These are phyloP conservation scores for Tauraco hartlaubi DNA, from an alignment of 2,797 vertebrate genomes.

Conservation along the genomic window DNA sequence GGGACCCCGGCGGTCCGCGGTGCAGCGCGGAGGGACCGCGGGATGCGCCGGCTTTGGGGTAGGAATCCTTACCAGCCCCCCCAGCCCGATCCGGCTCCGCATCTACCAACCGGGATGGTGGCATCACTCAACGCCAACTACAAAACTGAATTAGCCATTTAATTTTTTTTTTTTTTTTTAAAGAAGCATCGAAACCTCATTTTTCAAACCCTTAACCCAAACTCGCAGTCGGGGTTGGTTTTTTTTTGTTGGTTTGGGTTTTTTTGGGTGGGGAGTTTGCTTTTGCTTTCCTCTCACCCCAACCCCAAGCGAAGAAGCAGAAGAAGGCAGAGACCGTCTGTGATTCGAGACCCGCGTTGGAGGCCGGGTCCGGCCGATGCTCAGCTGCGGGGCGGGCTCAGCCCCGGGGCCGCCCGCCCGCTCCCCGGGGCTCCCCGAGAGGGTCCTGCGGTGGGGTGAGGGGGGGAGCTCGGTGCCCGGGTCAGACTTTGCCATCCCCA, in stretches of 20 bases:
- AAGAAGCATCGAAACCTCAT: neutral
- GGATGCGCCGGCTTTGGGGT: neutral
- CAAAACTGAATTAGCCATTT: neutral
- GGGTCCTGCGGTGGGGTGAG: neutral
- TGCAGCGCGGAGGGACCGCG: neutral
- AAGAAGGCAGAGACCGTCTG: conserved; percentile 1
- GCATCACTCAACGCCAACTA: neutral
- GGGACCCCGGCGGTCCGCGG: neutral
- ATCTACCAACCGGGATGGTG: neutral
- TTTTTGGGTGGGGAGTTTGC: neutral
- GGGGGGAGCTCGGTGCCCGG: neutral
- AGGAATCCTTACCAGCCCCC: neutral
- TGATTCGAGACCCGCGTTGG: neutral
- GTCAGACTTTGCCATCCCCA: neutral
- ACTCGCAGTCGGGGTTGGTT: neutral
- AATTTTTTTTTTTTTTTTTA: neutral
- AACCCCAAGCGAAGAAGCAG: neutral
- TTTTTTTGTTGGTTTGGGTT: neutral
- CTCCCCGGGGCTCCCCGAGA: neutral
- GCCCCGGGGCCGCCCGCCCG: neutral
- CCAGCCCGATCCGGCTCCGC: neutral
- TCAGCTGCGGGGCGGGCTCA: neutral
- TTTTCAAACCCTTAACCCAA: neutral
- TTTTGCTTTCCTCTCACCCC: neutral
- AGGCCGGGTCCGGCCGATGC: conserved; percentile 10